Evolutionary conservation across 2,888 invertebrate genomes (phyloP).

Genomic region (Bimastos eiseni): DNA sequence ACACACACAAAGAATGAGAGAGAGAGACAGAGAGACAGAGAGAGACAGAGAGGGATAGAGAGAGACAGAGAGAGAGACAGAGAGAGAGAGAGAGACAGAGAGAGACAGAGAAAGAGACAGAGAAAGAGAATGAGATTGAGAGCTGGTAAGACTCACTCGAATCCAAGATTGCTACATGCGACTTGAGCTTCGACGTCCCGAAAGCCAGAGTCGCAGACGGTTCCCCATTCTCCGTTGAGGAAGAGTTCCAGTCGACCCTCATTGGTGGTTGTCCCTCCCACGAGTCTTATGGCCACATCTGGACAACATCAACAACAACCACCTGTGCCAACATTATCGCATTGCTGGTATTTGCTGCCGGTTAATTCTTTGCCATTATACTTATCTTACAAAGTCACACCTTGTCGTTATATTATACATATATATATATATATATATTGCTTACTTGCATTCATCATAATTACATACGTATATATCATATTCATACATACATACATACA

Average conservation of each 20-base stretch:
- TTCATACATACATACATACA: too few relatives aligned
- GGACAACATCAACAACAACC: background rate
- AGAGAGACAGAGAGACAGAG: background rate
- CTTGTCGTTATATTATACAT: too few relatives aligned
- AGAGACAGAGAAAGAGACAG: background rate
- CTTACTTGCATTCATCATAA: too few relatives aligned
- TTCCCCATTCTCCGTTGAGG: slow-evolving; percentile 18
- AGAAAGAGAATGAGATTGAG: background rate
- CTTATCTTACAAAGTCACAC: too few relatives aligned
- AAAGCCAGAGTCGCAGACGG: slow-evolving; percentile 20
- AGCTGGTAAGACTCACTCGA: background rate
- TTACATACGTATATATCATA: too few relatives aligned
- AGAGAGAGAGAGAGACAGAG: too few relatives aligned
- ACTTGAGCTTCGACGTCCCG: background rate
- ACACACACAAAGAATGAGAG: background rate
- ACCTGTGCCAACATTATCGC: too few relatives aligned
- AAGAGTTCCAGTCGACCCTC: background rate
- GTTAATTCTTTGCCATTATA: too few relatives aligned
- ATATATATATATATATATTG: too few relatives aligned
- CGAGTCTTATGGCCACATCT: background rate
- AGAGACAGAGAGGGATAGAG: background rate
- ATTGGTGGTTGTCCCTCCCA: background rate
- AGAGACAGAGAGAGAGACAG: too few relatives aligned
- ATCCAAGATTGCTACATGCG: slow-evolving; percentile 19
- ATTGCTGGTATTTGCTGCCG: too few relatives aligned